These are phyloP conservation scores for Calephelis perditalis DNA, from an alignment of 2,888 invertebrate genomes.

Conservation along the genomic window DNA sequence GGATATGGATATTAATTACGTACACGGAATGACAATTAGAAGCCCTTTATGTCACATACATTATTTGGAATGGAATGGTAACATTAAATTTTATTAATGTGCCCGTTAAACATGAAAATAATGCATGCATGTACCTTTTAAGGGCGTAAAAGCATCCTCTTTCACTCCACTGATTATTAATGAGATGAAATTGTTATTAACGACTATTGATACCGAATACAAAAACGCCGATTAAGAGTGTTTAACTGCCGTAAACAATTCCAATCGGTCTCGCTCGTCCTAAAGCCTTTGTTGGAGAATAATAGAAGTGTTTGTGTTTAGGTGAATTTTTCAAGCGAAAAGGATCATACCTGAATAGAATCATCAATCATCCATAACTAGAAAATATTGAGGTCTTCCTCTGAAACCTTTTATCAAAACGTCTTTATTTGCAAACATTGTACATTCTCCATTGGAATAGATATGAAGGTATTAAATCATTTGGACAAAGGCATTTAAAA, in stretches of 20 bases:
- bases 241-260: conserved; percentile 73
- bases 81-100: conserved; percentile 57
- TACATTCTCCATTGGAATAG: conserved; percentile 29
- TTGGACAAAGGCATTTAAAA: conserved; percentile 31
- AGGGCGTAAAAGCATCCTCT: conserved; percentile 55
- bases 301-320: conserved; percentile 72
- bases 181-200: conserved; percentile 70
- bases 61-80: conserved; percentile 50
- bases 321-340: conserved; percentile 51
- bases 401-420: conserved; percentile 35
- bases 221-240: conserved; percentile 71
- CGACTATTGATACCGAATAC: conserved; percentile 49
- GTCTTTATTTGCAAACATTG: conserved; percentile 71
- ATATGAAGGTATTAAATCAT: conserved; percentile 29
- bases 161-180: conserved; percentile 66
- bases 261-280: conserved; percentile 64
- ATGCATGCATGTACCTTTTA: conserved; percentile 40
- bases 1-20: conserved; percentile 32
- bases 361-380: conserved; percentile 72
- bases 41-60: conserved; percentile 33
- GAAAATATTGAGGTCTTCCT: conserved; percentile 30
- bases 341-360: conserved; percentile 60
- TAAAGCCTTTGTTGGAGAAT: conserved; percentile 59
- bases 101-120: conserved; percentile 46
- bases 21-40: conserved; percentile 33